Conservation (phyloP, 2,888 invertebrate species). For the Metalampra italica region DNA sequence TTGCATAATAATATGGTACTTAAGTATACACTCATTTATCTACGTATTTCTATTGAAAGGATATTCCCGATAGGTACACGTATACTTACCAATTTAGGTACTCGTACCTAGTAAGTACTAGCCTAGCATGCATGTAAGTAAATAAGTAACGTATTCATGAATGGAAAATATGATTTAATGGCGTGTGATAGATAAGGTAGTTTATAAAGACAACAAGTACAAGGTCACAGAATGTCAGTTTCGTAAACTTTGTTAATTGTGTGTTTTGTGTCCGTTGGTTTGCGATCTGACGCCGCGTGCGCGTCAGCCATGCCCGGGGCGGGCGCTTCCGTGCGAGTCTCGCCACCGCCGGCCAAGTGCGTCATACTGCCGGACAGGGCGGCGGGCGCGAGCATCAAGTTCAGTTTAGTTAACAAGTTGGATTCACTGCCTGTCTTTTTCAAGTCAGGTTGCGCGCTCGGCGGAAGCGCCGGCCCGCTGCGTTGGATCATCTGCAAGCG, state of each 20-base stretch:
- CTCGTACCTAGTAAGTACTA: too few species aligned
- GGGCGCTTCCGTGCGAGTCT: not conserved
- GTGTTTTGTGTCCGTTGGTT: slow-evolving; percentile 46
- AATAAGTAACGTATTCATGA: too few species aligned
- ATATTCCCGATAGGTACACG: too few species aligned
- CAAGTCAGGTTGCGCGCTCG: slow-evolving; percentile 81
- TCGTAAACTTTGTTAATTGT: slow-evolving; percentile 92
- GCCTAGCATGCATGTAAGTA: too few species aligned
- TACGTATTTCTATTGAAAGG: too few species aligned
- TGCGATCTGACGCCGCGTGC: slow-evolving; percentile 4
- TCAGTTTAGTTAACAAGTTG: slow-evolving; percentile 90
- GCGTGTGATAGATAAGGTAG: not conserved
- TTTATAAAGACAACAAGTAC: slow-evolving; percentile 28
- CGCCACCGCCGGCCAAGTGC: slow-evolving; percentile 45
- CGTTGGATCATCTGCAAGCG: slow-evolving; percentile 92
- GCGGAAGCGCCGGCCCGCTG: slow-evolving; percentile 82
- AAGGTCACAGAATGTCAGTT: slow-evolving; percentile 93
- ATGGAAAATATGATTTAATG: not conserved
- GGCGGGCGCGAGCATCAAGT: slow-evolving; percentile 80
- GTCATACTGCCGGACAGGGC: slow-evolving; percentile 64
- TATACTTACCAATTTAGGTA: too few species aligned
- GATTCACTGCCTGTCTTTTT: slow-evolving; percentile 95
- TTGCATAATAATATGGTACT: too few species aligned
- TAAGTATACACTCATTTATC: too few species aligned
- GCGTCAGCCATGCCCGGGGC: not conserved